Evolutionary conservation across 1,140 invertebrate species (phyloP), one percentile per base, ranked within the genome.

Genomic region (Drosophila bipectinata): DNA sequence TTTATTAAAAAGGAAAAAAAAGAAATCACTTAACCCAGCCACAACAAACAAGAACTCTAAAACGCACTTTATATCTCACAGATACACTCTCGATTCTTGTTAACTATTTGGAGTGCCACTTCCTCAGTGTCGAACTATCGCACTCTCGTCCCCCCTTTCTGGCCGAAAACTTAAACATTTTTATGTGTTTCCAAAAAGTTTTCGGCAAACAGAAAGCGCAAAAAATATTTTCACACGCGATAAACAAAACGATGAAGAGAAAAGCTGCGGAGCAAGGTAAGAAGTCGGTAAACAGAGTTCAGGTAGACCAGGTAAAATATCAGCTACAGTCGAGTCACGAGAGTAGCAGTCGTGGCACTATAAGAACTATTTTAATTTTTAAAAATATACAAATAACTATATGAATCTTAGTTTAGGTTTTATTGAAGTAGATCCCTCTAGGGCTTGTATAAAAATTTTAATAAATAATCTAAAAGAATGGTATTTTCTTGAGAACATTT

Each of bases 151-250:
- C 21, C 48, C 54, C 41, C 44, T 82, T 37, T 41, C 44, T 39
- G 34, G 34, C 47, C 44, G 28, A 75, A 83, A 83, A 79, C 76
- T 84, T 75, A 32, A 84, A 66, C 81, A 87, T 71, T 69, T 84
- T 84, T 73, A 81, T 84, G 81, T 73, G 77, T 34, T 34, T 72
- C 52, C 58, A 66, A 73, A 84, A 84, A 84, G 52, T 84, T 79
- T 80, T 81, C 44, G 77, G 63, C 73, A 63, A 67, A 85, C 72
- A 81, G 77, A 80, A 76, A 81, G 78, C 57, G 64, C 55, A 78
- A 64, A 87, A 81, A 58, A 71, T 69, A 69, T 84, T 62, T 77
- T 84, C 81, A 84, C 81, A 84, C 81, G 81, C 77, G 57, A 69
- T 77, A 77, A 87, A 87, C 81, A 84, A 84, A 81, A 69, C 63